phyloP scores from a whole-genome alignment of 2,888 invertebrate genomes.

The Atrina japonica region DNA sequence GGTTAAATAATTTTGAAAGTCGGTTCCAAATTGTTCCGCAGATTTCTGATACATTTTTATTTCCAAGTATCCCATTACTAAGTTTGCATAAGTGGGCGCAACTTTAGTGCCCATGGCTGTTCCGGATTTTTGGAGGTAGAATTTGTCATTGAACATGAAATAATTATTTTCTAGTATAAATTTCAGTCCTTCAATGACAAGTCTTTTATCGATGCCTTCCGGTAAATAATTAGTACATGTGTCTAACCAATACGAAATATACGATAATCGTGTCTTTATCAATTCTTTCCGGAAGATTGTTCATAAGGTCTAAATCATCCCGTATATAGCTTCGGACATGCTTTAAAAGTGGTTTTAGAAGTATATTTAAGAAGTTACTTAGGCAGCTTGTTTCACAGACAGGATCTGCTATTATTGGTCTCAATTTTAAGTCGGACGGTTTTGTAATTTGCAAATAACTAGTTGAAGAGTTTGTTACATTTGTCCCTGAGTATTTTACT shows the following conservation, averaged over 20 bases:
- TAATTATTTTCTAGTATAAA: too few relatives aligned
- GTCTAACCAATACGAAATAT: constrained; percentile 21
- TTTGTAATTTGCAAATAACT: constrained; percentile 11
- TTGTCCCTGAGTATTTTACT: constrained; percentile 9
- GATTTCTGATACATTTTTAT: constrained; percentile 23
- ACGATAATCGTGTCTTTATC: not conserved
- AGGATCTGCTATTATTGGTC: too few relatives aligned
- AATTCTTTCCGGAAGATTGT: constrained; percentile 20
- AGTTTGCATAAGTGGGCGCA: too few relatives aligned
- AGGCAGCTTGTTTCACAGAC: too few relatives aligned
- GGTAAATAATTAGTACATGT: too few relatives aligned
- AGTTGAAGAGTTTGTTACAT: constrained; percentile 3
- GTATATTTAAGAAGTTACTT: constrained; percentile 35
- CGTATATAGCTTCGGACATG: constrained; percentile 36
- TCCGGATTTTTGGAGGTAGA: too few relatives aligned
- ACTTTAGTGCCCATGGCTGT: too few relatives aligned
- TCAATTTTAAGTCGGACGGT: too few relatives aligned
- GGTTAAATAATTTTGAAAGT: constrained; percentile 1
- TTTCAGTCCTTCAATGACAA: not conserved
- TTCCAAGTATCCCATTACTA: too few relatives aligned
- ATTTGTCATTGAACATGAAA: constrained; percentile 10
- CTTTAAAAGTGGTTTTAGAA: too few relatives aligned
- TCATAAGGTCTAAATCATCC: constrained; percentile 38
- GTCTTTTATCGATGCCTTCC: constrained; percentile 19
- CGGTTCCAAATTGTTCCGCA: too few relatives aligned